A percentile compares a stretch with the other conserved stretches of the same genome.
phyloP scores from a whole-genome alignment of 2,888 invertebrate species.

The Cephus runcator region DNA sequence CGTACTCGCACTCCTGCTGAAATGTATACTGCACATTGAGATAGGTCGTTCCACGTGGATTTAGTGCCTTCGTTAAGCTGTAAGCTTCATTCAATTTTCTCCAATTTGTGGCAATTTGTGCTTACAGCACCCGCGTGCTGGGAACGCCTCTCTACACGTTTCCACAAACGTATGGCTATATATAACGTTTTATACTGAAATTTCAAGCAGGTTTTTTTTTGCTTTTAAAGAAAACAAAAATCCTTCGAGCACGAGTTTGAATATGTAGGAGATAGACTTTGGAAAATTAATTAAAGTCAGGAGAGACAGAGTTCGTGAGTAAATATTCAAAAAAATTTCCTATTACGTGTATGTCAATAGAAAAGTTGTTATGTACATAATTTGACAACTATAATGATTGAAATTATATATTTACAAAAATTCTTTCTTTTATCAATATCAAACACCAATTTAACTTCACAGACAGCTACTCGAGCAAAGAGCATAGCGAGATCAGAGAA shows the following conservation, averaged over 20 bases:
- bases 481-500: constrained; percentile 1
- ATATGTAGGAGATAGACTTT: neutral
- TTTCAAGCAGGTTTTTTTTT: neutral
- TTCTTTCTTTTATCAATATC: neutral
- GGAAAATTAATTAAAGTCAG: neutral
- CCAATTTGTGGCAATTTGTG: constrained; percentile 63
- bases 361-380: neutral
- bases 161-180: neutral
- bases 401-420: neutral
- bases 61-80: constrained; percentile 61
- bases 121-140: constrained; percentile 46
- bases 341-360: neutral
- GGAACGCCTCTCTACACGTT: neutral
- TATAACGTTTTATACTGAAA: neutral
- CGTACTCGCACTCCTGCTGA: constrained; percentile 36
- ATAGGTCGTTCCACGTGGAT: constrained; percentile 59
- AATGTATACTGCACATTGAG: constrained; percentile 53
- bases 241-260: neutral
- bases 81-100: constrained; percentile 64
- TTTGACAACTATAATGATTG: neutral
- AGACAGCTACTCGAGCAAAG: neutral
- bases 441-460: neutral
- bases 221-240: neutral
- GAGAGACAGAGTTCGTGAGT: neutral
- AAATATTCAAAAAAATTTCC: neutral